Evolutionary conservation across 2,113 vertebrate genomes (phyloP), one percentile per base, ranked within the genome.

Genomic region (Alaudala cheleensis): DNA sequence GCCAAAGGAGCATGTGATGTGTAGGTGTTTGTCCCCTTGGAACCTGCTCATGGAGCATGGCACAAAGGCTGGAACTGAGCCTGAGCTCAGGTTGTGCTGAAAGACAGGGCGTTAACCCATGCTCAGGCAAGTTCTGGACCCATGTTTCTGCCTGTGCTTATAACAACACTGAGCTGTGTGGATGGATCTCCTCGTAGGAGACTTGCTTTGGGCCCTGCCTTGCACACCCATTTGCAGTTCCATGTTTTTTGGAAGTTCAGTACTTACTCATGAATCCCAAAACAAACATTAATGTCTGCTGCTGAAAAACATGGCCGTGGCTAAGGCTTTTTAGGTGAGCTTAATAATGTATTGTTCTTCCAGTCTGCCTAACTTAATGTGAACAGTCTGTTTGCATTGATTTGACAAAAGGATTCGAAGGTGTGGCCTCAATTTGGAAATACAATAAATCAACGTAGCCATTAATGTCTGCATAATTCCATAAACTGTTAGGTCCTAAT

Each of bases 231-330:
- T 93, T 80, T 83, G 22, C 47, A 58, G n/a, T 42, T 80, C 4
- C 2, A 26, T 83, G 42, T 54, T 65, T 79, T 92, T 71, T 92
- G 64, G 37, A 71, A 84, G 39, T 56, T 88, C 37, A 37, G 6
- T 92, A 28, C 83, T 94, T 88, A n/a, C 39, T 86, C 60, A 70
- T 74, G n/a, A 74, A 67, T 92, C 91, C 72, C 77, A 78, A 87
- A 79, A 4, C 64, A 93, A 94, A 84, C n/a, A 49, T 67, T 86
- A 74, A 37, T 94, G 91, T 85, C 61, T 90, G 44, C 91, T 89
- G 72, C 83, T 96, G 61, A 26, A 88, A 91, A 40, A 60, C 45
- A 49, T 33, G 17, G 16, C 34, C 91, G 92, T 88, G 56, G 72
- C 44, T 51, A 56, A 34, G 64, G 5, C 7, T 39, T 74, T 90